phyloP scores from a whole-genome alignment of 1,140 invertebrate species.

The Notospermus geniculatus region DNA sequence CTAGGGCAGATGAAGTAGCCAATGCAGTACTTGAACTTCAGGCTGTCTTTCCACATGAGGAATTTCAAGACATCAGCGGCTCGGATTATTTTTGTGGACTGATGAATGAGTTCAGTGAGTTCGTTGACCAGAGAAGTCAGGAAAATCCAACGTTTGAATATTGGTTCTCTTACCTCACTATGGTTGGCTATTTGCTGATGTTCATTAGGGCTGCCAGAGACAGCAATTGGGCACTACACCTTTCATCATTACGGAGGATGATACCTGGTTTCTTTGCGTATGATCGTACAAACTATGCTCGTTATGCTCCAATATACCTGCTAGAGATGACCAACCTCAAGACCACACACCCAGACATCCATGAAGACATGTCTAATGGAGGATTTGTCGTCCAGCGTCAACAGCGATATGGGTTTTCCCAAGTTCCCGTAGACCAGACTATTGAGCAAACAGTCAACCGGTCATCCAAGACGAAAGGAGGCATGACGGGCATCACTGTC shows the following conservation, averaged over 20 bases:
- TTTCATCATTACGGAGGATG: conserved; percentile 8
- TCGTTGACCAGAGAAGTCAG: no score
- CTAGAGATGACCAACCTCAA: conserved; percentile 11
- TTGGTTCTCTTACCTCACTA: conserved; percentile 11
- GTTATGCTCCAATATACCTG: conserved; percentile 10
- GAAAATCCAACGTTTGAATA: conserved; percentile 8
- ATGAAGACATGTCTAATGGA: not conserved
- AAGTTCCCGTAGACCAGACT: no score
- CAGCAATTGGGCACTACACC: conserved; percentile 15
- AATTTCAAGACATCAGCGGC: no score
- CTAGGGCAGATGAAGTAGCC: no score
- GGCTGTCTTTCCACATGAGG: no score
- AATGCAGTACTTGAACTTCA: no score
- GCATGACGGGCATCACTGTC: conserved; percentile 8
- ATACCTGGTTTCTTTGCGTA: conserved; percentile 15
- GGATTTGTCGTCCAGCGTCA: not conserved
- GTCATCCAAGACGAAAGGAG: conserved; percentile 5
- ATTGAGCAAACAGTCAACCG: conserved; percentile 16
- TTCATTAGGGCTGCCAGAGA: conserved; percentile 15
- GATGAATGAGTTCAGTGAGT: no score
- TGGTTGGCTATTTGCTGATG: conserved; percentile 10
- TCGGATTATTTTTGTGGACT: no score
- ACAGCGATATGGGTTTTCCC: no score
- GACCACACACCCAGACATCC: not conserved
- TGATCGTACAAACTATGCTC: conserved; percentile 16